Evolutionary conservation across 2,888 invertebrate species (phyloP), one percentile per base, ranked within the genome.

Genomic region (Fragum whitleyi): DNA sequence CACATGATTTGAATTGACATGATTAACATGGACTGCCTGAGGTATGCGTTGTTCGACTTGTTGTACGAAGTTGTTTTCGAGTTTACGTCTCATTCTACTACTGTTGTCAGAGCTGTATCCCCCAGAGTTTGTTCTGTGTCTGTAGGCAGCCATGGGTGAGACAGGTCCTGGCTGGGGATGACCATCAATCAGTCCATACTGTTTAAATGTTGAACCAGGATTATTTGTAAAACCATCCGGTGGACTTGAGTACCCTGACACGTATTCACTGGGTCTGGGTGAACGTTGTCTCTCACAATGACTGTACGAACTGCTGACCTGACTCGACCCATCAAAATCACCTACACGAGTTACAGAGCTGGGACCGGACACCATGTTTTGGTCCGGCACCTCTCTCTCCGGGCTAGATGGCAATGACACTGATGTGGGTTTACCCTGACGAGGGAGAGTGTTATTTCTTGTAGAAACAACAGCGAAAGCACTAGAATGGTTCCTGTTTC

Each of bases 251-350:
- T 85, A 85, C 3, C 82, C 85, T 51, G 83, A 76, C 71, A 85
- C 70, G 32, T 80, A 83, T 39, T 83, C 85, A 61, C 69, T 76
- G 5, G 80, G 85, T 21, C 67, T 57, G 11, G 82, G 82, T 26
- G 81, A 82, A 32, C 83, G 26, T 74, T 82, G 61, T 47, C 79
- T 68, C 65, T 86, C 85, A 42, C 65, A 65, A 69, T 85, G 82
- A 55, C 83, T 85, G 69, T 68, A 83, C 19, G 79, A 74, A 53
- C 85, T 86, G 80, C 90, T 90, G 6, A 88, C 88, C 65, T 90
- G 88, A 74, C 90, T 90, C 71, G 91, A 90, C 16, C 91, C 91
- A 77, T 92, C 92, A 81, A 90, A 89, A 65, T 92, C 91, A 23
- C 89, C 84, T 19, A 89, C 70, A 28, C 90, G 83, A 7, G 87